phyloP scores from a whole-genome alignment of 2,797 vertebrate species.

The Syngnathus rostellatus region DNA sequence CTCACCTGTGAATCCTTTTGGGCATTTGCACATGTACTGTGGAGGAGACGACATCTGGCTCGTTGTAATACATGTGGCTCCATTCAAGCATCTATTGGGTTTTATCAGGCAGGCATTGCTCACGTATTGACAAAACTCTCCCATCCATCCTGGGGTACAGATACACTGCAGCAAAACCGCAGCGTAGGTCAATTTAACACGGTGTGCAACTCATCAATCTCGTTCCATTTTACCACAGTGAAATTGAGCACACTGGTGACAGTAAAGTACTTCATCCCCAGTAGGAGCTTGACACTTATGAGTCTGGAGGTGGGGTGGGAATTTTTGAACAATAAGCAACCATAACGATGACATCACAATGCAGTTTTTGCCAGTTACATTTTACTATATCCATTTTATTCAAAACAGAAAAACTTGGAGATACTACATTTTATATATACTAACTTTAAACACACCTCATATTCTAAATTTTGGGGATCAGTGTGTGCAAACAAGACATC shows the following conservation, averaged over 20 bases:
- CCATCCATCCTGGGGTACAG: slow-evolving; percentile 68
- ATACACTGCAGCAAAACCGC: slow-evolving; percentile 59
- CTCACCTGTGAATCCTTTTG: slow-evolving; percentile 69
- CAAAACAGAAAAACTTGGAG: no score
- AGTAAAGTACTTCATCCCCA: background rate
- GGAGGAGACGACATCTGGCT: slow-evolving; percentile 55
- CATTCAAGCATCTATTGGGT: slow-evolving; percentile 60
- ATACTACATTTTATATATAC: no score
- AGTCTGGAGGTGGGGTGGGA: background rate
- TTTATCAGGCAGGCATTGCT: slow-evolving; percentile 68
- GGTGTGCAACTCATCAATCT: background rate
- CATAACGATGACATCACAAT: background rate
- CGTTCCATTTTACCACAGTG: slow-evolving; percentile 28
- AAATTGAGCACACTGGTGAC: background rate
- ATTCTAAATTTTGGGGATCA: no score
- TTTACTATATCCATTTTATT: no score
- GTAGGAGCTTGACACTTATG: background rate
- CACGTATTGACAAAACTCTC: slow-evolving; percentile 69
- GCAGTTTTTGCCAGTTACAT: background rate
- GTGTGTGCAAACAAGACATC: no score
- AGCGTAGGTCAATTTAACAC: background rate
- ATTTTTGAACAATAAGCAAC: background rate
- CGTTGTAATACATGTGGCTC: slow-evolving; percentile 65
- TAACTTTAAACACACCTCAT: no score
- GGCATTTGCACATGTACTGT: slow-evolving; percentile 64